Base-by-base conservation (phyloP, 2,113 vertebrate genomes). In the Vulpes lagopus region DNA sequence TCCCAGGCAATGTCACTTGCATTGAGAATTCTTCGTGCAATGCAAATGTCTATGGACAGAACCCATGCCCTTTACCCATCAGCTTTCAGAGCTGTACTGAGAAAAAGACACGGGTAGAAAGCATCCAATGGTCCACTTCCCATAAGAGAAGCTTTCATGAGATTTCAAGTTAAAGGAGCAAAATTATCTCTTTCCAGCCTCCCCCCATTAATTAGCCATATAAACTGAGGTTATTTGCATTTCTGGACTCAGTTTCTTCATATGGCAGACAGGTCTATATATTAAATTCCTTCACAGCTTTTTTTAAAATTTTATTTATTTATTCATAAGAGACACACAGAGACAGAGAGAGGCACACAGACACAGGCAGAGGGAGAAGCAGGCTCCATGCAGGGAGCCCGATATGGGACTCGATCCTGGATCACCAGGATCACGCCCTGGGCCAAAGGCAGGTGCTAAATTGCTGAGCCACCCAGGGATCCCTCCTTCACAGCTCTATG, bases 41-140 rank as follows among this genome's bases (percentile, higher is more conserved):
- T 22, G 60, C 87, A 89, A 23, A 19, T 3, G 0, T 79, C 86
- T 79, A 11, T 30, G 11, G 12, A 57, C 22, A n/a, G 12, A 43
- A 74, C 10, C 35, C 35, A 2, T 0, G 11, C 2, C 49, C 91
- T 55, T 23, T 2, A 12, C 12, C 11, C 74, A 30, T 22, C 19
- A 59, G 1, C 3, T 43, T n/a, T 67, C 35, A 80, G 16, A 30
- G 35, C 59, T 43, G n/a, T 8, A 19, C 4, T 69, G 32, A 51
- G 60, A 69, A 57, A 16, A 78, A 87, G 67, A 92, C 11, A 27
- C 19, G 25, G 19, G 4, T 2, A 14, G 64, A 76, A 78, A 35
- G 32, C 19, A 23, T 3, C 35, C 6, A 32, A 10, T 0, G 0
- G 8, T 51, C 1, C 5, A 14, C 11, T 69, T 43, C 22, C 59